Conservation (phyloP, 2,113 vertebrate species). For the Chloebia gouldiae region DNA sequence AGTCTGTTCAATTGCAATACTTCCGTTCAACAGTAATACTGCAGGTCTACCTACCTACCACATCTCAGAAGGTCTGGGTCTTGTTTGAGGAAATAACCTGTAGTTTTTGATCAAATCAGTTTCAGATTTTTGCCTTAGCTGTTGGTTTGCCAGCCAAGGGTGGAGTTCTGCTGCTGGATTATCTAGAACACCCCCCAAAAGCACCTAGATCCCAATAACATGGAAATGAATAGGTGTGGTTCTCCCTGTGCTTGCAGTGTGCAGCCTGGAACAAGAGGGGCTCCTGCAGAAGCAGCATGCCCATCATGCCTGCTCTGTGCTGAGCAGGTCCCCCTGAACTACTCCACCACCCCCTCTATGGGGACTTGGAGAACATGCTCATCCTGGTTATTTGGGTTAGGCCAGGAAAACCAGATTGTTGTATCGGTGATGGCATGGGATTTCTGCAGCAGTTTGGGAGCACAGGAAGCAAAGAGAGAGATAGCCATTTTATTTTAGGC, state of each 20-base stretch:
- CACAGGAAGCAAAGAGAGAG: conserved; percentile 64
- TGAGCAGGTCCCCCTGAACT: not conserved
- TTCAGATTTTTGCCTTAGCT: not conserved
- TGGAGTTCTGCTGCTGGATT: not conserved
- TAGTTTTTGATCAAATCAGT: not conserved
- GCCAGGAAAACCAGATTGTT: not conserved
- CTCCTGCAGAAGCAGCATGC: not conserved
- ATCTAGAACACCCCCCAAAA: accelerated
- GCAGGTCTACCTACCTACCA: not conserved
- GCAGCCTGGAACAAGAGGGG: not conserved
- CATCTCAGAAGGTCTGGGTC: not conserved
- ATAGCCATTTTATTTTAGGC: conserved; percentile 69
- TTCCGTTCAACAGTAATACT: not conserved
- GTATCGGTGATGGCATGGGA: not conserved
- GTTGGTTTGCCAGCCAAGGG: not conserved
- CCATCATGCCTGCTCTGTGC: not conserved
- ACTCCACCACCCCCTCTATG: not conserved
- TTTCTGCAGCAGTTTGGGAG: conserved; percentile 37
- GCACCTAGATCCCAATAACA: not conserved
- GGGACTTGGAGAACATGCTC: not conserved
- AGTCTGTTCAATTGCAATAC: not conserved
- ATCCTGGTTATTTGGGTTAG: not conserved
- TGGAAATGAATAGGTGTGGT: not conserved
- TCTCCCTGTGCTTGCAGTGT: not conserved
- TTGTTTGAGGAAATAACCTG: not conserved